These are phyloP conservation scores for Ctenochaetus hawaiiensis DNA, from an alignment of 2,797 vertebrate species.

Conservation along the genomic window DNA sequence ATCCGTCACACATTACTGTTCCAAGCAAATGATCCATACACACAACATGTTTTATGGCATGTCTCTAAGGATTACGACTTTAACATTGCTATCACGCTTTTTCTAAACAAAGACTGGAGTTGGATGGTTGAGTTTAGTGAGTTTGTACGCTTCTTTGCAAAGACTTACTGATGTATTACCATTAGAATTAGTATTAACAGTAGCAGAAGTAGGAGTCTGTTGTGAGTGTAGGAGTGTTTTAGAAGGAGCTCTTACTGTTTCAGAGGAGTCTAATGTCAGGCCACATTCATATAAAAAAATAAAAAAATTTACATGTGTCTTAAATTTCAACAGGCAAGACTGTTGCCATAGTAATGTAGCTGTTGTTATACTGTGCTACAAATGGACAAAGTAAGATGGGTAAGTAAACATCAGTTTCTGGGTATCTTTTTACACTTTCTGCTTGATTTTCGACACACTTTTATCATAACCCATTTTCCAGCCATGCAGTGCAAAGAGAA, in stretches of 20 bases:
- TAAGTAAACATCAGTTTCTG: not conserved
- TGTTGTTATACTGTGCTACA: not conserved
- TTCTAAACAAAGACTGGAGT: not conserved
- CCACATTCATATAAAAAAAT: not conserved
- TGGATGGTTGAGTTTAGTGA: not conserved
- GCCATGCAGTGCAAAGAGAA: not conserved
- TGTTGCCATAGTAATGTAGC: not conserved
- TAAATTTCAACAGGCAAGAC: not conserved
- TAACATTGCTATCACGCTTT: not conserved
- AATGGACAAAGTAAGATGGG: not conserved
- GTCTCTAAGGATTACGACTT: too few relatives aligned
- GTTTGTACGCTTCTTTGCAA: not conserved
- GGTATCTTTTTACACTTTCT: too few relatives aligned
- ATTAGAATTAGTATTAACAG: not conserved
- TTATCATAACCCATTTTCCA: not conserved
- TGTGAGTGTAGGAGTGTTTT: too few relatives aligned
- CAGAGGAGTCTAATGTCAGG: not conserved
- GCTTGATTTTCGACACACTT: constrained; percentile 8
- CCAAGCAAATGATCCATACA: too few relatives aligned
- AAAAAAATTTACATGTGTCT: not conserved
- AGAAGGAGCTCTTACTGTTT: not conserved
- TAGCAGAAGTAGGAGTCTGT: not conserved
- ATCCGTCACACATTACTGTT: too few relatives aligned
- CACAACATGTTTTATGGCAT: too few relatives aligned
- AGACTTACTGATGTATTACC: not conserved